These are phyloP conservation scores for Drosophila kanapiae DNA, from an alignment of 1,140 invertebrate species.

Conservation along the genomic window DNA sequence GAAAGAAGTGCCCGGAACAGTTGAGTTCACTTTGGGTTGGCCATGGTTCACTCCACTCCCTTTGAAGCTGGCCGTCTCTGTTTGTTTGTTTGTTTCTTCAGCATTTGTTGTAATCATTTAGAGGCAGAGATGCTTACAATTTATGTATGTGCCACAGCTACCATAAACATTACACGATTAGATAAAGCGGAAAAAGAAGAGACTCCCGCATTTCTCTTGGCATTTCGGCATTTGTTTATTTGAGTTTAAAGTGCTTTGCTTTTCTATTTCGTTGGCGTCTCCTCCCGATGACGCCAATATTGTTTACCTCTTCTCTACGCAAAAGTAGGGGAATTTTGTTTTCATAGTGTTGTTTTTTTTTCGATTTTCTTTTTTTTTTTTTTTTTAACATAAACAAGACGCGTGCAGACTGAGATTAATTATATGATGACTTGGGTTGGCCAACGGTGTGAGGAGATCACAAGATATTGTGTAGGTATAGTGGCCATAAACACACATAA, in stretches of 20 bases:
- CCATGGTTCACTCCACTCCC: conserved; percentile 24
- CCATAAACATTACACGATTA: conserved; percentile 66
- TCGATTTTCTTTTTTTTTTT: conserved; percentile 25
- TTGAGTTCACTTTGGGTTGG: conserved; percentile 22
- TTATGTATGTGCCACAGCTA: conserved; percentile 37
- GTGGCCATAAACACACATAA: conserved; percentile 39
- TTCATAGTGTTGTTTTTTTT: conserved; percentile 26
- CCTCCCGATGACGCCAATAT: conserved; percentile 65
- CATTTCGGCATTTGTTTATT: conserved; percentile 53
- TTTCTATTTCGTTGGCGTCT: conserved; percentile 56
- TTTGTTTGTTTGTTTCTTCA: conserved; percentile 36
- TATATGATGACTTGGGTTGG: conserved; percentile 30
- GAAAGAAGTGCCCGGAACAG: conserved; percentile 43
- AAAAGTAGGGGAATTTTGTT: conserved; percentile 50
- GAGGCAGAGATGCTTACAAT: conserved; percentile 38
- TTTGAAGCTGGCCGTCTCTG: conserved; percentile 58
- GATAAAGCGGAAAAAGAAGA: conserved; percentile 40
- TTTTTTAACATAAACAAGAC: conserved; percentile 46
- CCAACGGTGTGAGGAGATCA: conserved; percentile 40
- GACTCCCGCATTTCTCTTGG: conserved; percentile 21
- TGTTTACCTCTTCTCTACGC: conserved; percentile 64
- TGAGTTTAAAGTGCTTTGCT: conserved; percentile 64
- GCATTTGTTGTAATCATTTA: conserved; percentile 51
- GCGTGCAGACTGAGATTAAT: conserved; percentile 66
- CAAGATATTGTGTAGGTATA: conserved; percentile 42